Conservation (phyloP, 1,140 invertebrate genomes). For the Anastrepha obliqua region DNA sequence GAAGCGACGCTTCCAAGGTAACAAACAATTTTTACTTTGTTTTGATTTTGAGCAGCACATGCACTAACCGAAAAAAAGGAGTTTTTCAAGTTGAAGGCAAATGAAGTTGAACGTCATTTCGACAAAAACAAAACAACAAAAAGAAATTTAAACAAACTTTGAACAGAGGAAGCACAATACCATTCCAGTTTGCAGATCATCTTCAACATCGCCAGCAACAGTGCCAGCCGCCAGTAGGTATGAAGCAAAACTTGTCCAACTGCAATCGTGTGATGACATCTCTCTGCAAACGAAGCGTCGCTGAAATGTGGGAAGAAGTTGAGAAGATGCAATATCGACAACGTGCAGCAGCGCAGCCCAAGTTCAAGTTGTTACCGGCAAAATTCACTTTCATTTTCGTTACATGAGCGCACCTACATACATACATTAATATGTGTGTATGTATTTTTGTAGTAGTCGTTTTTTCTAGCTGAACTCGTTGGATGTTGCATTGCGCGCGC, state of each 20-base stretch:
- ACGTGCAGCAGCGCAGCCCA: background rate
- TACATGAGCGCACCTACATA: too few relatives aligned
- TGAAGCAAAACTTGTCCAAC: background rate
- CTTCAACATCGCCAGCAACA: background rate
- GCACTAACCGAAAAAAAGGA: background rate
- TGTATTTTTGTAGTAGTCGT: too few relatives aligned
- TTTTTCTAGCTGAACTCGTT: too few relatives aligned
- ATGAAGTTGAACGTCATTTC: background rate
- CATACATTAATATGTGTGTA: too few relatives aligned
- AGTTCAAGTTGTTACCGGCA: background rate
- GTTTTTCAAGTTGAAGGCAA: slow-evolving; percentile 3
- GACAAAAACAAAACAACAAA: background rate
- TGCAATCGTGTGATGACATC: background rate
- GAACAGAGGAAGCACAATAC: background rate
- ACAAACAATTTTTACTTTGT: background rate
- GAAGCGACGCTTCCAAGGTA: background rate
- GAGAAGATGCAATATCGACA: background rate
- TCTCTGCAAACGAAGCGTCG: background rate
- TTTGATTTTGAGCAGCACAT: background rate
- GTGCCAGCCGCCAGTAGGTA: background rate
- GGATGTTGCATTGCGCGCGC: too few relatives aligned
- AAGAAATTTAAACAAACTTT: background rate
- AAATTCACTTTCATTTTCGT: background rate
- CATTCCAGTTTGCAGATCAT: slow-evolving; percentile 9
- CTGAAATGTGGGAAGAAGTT: background rate